Conservation (phyloP, 2,797 vertebrate species). For the Hephaestus fuliginosus region DNA sequence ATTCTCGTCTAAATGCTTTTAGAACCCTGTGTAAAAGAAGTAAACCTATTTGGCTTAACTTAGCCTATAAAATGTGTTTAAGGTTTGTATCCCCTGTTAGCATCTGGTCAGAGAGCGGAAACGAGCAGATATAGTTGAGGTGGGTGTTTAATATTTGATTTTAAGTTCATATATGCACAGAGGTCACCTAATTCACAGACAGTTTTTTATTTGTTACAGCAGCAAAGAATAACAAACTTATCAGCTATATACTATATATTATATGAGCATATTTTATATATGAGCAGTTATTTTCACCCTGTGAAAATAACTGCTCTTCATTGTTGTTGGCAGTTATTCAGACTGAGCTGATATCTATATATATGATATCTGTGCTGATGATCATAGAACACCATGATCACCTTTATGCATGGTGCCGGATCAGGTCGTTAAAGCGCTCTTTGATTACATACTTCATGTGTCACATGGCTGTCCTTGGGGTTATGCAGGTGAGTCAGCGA, state of each 20-base stretch:
- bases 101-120: background rate
- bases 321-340: background rate
- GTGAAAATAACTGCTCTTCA: background rate
- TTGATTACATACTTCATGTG: background rate
- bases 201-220: background rate
- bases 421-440: background rate
- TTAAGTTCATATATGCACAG: background rate
- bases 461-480: constrained; percentile 46
- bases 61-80: background rate
- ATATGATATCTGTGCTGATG: background rate
- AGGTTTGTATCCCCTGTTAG: background rate
- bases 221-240: background rate
- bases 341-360: too few relatives aligned
- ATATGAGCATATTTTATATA: background rate
- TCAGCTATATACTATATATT: background rate
- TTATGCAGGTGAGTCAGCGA: constrained; percentile 40
- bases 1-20: background rate
- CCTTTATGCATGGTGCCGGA: background rate
- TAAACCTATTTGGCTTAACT: background rate
- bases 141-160: background rate
- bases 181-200: background rate
- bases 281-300: too few relatives aligned
- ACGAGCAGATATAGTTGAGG: background rate
- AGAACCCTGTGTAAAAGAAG: too few relatives aligned
- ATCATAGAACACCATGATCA: background rate